phyloP scores from a whole-genome alignment of 2,113 vertebrate species.

The Apaloderma vittatum region DNA sequence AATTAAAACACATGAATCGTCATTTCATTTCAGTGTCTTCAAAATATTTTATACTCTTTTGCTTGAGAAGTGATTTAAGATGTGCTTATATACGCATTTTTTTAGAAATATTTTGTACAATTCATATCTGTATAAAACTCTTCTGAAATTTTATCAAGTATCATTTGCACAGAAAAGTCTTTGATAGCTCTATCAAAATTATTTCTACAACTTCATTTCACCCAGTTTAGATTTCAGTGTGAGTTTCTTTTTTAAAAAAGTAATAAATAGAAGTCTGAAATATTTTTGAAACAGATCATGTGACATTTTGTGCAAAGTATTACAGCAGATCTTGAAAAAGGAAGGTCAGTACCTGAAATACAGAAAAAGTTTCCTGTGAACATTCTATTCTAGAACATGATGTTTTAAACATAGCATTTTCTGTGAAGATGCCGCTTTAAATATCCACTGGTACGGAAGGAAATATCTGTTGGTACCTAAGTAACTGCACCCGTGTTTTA shows the following conservation, averaged over 20 bases:
- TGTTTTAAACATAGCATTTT: background rate
- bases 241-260: background rate
- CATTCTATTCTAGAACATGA: background rate
- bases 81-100: background rate
- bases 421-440: background rate
- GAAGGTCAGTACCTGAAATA: background rate
- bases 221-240: background rate
- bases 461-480: background rate
- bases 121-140: background rate
- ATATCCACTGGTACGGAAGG: background rate
- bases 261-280: background rate
- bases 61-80: background rate
- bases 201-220: background rate
- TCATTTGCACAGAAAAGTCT: background rate
- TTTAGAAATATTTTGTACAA: background rate
- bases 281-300: background rate
- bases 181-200: background rate
- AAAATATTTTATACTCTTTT: background rate
- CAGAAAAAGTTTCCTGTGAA: background rate
- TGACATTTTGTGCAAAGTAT: background rate
- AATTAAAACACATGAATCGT: background rate
- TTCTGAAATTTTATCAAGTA: background rate
- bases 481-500: background rate
- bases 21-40: background rate
- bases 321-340: background rate